Percentiles rank a stretch among this genome's conserved stretches.
Evolutionary conservation across 2,113 vertebrate species (phyloP).

Genomic region (Pachycephala philippinensis): DNA sequence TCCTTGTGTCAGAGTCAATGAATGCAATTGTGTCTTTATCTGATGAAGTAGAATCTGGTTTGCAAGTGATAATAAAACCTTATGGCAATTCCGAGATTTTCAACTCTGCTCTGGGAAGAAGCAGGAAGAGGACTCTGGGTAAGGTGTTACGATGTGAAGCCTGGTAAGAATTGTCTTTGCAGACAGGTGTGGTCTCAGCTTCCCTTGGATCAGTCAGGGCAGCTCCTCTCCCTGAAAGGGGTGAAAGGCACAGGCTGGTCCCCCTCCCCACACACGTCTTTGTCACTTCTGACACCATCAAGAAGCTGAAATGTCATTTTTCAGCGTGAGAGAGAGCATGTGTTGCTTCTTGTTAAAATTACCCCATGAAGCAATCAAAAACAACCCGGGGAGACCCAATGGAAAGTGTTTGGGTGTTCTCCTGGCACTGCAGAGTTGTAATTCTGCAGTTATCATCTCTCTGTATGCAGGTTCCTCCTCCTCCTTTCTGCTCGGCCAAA

Average conservation of each 20-base stretch:
- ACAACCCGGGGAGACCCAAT: not conserved
- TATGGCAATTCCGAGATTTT: constrained; percentile 66
- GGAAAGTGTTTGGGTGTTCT: not conserved
- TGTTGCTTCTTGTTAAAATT: not conserved
- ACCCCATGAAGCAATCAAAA: not conserved
- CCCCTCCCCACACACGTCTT: not conserved
- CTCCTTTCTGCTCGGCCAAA: not conserved
- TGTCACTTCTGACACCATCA: not conserved
- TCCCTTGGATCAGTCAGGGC: not conserved
- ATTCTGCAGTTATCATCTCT: not conserved
- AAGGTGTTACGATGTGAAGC: constrained; percentile 1
- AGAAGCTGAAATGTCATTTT: not conserved
- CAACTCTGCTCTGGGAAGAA: constrained; percentile 60
- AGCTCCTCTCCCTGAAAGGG: not conserved
- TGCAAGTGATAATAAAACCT: constrained; percentile 72
- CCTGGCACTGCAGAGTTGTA: not conserved
- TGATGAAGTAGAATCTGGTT: constrained; percentile 73
- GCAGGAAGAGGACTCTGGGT: constrained; percentile 41
- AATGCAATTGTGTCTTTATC: constrained; percentile 75
- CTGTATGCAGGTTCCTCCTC: not conserved
- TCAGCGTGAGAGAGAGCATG: not conserved
- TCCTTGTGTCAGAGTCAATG: constrained; percentile 70
- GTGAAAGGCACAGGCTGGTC: not conserved
- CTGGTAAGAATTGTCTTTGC: constrained; percentile 43
- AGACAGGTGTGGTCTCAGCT: constrained; percentile 16